These are phyloP conservation scores for Polyodon spathula DNA, from an alignment of 2,113 vertebrate genomes.

Conservation along the genomic window DNA sequence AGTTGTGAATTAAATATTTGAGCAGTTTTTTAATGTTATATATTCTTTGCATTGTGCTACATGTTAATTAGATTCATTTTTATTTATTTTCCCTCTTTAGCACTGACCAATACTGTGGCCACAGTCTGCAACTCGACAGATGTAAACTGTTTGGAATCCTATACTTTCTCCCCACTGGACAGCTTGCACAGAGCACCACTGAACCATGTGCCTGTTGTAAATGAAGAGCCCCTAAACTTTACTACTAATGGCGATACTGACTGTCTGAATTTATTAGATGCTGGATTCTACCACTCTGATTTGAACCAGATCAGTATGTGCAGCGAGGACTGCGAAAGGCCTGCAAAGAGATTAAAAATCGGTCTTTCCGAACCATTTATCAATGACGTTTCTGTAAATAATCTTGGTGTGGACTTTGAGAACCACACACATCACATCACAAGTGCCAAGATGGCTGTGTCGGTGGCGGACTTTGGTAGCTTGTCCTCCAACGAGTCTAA, in stretches of 20 bases:
- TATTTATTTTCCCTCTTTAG: slow-evolving; percentile 45
- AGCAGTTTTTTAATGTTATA: neutral
- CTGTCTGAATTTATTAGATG: slow-evolving; percentile 94
- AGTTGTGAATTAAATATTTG: neutral
- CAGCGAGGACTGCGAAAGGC: slow-evolving; percentile 80
- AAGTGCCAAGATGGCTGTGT: slow-evolving; percentile 92
- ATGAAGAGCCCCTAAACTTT: slow-evolving; percentile 77
- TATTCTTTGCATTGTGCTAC: neutral
- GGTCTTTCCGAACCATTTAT: slow-evolving; percentile 83
- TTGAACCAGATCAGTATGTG: slow-evolving; percentile 72
- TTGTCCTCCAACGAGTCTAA: slow-evolving; percentile 78
- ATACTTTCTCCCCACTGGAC: slow-evolving; percentile 74
- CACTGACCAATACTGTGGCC: slow-evolving; percentile 79
- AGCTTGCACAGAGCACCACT: slow-evolving; percentile 73
- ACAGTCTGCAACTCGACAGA: slow-evolving; percentile 76
- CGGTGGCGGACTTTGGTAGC: slow-evolving; percentile 90
- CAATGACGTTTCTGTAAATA: slow-evolving; percentile 82
- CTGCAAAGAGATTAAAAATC: slow-evolving; percentile 89
- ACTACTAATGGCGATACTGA: slow-evolving; percentile 77
- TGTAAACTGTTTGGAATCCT: slow-evolving; percentile 76
- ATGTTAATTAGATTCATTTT: neutral
- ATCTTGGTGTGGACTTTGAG: slow-evolving; percentile 84
- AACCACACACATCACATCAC: slow-evolving; percentile 81
- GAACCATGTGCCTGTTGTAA: slow-evolving; percentile 71
- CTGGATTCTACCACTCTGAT: slow-evolving; percentile 89